A percentile compares a stretch with the other conserved stretches of the same genome.
Evolutionary conservation across 2,888 invertebrate genomes (phyloP).

Genomic region (Flexamia atlantica): DNA sequence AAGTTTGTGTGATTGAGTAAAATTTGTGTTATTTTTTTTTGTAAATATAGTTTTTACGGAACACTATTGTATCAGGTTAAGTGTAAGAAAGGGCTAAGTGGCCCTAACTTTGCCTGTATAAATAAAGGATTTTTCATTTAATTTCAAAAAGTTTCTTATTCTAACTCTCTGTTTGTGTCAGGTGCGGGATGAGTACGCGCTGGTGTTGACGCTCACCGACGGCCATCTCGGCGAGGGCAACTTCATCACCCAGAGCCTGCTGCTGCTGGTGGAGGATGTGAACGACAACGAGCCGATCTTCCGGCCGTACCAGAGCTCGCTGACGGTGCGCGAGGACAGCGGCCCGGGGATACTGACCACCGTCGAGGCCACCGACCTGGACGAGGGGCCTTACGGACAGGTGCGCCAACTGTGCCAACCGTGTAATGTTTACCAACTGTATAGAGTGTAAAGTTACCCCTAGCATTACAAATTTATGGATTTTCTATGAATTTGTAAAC

Average conservation of each 20-base stretch:
- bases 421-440: too few species aligned
- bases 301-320: constrained; percentile 89
- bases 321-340: constrained; percentile 89
- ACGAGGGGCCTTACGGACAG: constrained; percentile 95
- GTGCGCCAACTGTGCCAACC: constrained; percentile 74
- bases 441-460: too few species aligned
- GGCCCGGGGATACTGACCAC: constrained; percentile 86
- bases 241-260: constrained; percentile 92
- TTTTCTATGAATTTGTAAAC: too few species aligned
- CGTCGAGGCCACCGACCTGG: constrained; percentile 92
- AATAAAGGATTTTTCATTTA: too few species aligned
- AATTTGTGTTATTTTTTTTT: too few species aligned
- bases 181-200: constrained; percentile 91
- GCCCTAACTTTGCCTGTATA: too few species aligned
- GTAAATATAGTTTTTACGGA: too few species aligned
- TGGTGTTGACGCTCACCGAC: constrained; percentile 93
- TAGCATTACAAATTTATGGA: too few species aligned
- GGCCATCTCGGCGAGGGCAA: constrained; percentile 91
- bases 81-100: too few species aligned
- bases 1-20: too few species aligned
- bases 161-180: constrained; percentile 72
- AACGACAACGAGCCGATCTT: constrained; percentile 95
- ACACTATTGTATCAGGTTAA: too few species aligned
- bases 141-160: too few species aligned
- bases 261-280: constrained; percentile 93